Evolutionary conservation across 2,888 invertebrate genomes (phyloP), one percentile per base, ranked within the genome.

Genomic region (Willowsia nigromaculata): DNA sequence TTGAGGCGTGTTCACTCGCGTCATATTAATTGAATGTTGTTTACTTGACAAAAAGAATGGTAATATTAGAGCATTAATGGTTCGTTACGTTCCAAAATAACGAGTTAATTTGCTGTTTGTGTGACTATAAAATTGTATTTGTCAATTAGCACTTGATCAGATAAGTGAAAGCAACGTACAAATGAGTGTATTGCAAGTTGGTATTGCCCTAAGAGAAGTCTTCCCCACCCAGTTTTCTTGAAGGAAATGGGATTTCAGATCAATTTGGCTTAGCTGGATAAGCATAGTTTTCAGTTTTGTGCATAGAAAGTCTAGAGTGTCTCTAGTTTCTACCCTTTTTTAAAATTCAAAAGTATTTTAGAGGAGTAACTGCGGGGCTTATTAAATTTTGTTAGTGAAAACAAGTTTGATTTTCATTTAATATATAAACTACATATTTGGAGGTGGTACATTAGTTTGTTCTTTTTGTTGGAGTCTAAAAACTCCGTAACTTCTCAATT

Each of bases 1-100:
- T 65, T 65, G 33, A 65, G 65, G 65, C 65, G 65, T 65, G 65
- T 65, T 65, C 65, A 1, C 33, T 65, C 65, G 33, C 65, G 65
- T 65, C 65, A 65, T 15, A 33, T 65, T 33, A 33, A 65, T n/a
- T 65, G 7, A 13, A 33, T 65, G 30, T 65, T 33, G 59, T 59
- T 27, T 25, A 27, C 59, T 53, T 18, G 37, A 47, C 6, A 7
- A 47, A 15, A 47, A 47, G 5, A 7, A 13, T 13, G 15, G 6
- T 59, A 27, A 27, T 59, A 25, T 65, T 33, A 65, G n/a, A n/a
- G 65, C 33, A 33, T 65, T 33, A 33, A 65, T 15, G n/a, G n/a
- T n/a, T n/a, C 65, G 18, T 65, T 65, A 33, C 30, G 65, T 65
- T 65, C 33, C 65, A 30, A 65, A 30, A 56, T 56, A 56, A 33